Evolutionary conservation across 2,113 vertebrate genomes (phyloP).

Genomic region (Hepsetus odoe): DNA sequence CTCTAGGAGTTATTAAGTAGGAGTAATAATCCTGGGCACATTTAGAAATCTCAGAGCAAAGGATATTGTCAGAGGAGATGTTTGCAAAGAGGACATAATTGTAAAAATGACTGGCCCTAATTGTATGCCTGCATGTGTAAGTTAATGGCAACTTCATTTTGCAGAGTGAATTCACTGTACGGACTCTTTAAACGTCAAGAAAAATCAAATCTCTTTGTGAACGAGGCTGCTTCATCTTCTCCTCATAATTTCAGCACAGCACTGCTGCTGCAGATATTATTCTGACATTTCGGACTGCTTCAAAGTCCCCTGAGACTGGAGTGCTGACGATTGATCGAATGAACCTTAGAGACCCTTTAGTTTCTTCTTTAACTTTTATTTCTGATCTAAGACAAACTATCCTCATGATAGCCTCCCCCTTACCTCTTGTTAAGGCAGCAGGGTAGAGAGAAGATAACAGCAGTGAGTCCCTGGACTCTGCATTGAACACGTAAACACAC

Average conservation of each 20-base stretch:
- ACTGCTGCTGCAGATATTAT: not conserved
- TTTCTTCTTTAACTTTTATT: conserved; percentile 31
- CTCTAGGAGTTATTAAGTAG: conserved; percentile 11
- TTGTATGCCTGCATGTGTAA: conserved; percentile 33
- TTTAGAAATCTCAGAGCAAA: conserved; percentile 32
- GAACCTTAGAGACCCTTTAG: conserved; percentile 7
- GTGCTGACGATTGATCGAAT: conserved; percentile 21
- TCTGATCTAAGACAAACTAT: conserved; percentile 26
- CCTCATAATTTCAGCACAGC: conserved; percentile 8
- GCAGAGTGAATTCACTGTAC: not conserved
- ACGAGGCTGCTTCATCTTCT: not conserved
- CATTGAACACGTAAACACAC: not conserved
- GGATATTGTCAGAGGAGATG: conserved; percentile 26
- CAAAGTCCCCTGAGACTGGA: not conserved
- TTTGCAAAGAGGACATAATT: conserved; percentile 33
- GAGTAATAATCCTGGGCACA: conserved; percentile 37
- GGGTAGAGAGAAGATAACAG: conserved; percentile 31
- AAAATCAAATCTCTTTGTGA: conserved; percentile 2
- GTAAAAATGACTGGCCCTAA: conserved; percentile 30
- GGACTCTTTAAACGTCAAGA: conserved; percentile 16
- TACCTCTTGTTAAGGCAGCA: conserved; percentile 25
- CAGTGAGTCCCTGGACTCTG: conserved; percentile 1
- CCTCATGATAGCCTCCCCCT: conserved; percentile 24
- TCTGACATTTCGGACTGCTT: conserved; percentile 25
- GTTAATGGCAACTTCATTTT: conserved; percentile 10